These are phyloP conservation scores for Amblyjoppa fuscipennis DNA, from an alignment of 2,888 invertebrate genomes.

Conservation along the genomic window DNA sequence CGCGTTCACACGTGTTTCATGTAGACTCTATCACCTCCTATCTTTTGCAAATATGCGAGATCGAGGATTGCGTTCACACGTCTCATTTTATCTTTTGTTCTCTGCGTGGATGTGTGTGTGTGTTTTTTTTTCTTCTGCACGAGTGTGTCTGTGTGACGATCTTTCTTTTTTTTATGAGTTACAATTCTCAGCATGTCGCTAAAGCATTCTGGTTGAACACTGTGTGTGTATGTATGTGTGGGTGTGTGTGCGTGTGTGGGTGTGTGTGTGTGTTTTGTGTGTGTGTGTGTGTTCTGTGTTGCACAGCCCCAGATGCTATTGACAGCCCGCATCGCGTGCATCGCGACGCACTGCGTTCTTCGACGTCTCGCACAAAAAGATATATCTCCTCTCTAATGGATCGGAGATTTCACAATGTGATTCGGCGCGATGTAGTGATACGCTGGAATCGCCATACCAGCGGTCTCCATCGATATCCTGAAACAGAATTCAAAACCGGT, in stretches of 20 bases:
- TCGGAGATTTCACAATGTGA: constrained; percentile 96
- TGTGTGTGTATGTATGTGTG: constrained; percentile 45
- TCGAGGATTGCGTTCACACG: constrained; percentile 28
- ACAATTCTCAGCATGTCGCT: constrained; percentile 37
- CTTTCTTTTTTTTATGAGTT: constrained; percentile 48
- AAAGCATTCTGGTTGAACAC: constrained; percentile 49
- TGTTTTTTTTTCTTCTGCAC: constrained; percentile 40
- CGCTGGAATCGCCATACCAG: constrained; percentile 95
- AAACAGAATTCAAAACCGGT: constrained; percentile 84
- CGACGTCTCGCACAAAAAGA: constrained; percentile 71
- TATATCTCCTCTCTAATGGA: constrained; percentile 88
- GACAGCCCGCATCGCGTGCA: constrained; percentile 82
- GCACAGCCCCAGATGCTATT: constrained; percentile 78
- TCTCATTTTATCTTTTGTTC: constrained; percentile 12
- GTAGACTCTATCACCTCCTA: not conserved
- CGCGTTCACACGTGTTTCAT: not conserved
- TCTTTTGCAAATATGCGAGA: constrained; percentile 47
- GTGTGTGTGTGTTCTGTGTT: constrained; percentile 23
- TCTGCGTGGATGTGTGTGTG: constrained; percentile 56
- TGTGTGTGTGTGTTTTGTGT: too few species aligned
- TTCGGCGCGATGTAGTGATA: constrained; percentile 97
- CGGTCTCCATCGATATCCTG: constrained; percentile 98
- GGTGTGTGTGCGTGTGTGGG: not conserved
- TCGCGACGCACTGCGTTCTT: constrained; percentile 80
- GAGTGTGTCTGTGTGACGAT: constrained; percentile 56